These are phyloP conservation scores for Mesocricetus auratus DNA, from an alignment of 2,113 vertebrate genomes.

Conservation along the genomic window DNA sequence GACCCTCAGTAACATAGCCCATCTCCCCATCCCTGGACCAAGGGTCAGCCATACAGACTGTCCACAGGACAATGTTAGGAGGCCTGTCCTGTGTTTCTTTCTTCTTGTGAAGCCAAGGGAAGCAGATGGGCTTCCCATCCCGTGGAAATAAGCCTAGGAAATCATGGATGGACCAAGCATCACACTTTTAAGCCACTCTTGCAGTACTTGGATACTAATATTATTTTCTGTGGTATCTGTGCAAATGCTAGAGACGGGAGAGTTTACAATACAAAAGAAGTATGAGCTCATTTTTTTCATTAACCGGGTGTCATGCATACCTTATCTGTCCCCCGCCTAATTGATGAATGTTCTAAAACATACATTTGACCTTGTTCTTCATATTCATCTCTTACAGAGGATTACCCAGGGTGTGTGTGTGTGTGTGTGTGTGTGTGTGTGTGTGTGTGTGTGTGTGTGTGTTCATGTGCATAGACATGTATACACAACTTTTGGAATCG, in stretches of 20 bases:
- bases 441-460: not conserved
- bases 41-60: not conserved
- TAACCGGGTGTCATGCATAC: not conserved
- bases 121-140: constrained; percentile 55
- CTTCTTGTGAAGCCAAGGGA: constrained; percentile 31
- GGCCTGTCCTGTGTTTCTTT: not conserved
- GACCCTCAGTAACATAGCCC: not conserved
- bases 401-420: no score
- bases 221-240: not conserved
- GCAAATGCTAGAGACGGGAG: not conserved
- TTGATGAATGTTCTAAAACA: not conserved
- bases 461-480: not conserved
- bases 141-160: constrained; percentile 7
- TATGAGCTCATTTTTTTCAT: not conserved
- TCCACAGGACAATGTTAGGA: not conserved
- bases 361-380: accelerated
- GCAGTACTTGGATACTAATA: not conserved
- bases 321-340: not conserved
- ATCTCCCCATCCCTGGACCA: not conserved
- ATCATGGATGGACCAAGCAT: constrained; percentile 16
- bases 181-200: not conserved
- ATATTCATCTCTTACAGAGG: not conserved
- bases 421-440: not conserved
- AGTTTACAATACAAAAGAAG: not conserved
- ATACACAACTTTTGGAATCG: not conserved